These are phyloP conservation scores for Mythimna impura DNA, from an alignment of 2,888 invertebrate genomes.

Conservation along the genomic window DNA sequence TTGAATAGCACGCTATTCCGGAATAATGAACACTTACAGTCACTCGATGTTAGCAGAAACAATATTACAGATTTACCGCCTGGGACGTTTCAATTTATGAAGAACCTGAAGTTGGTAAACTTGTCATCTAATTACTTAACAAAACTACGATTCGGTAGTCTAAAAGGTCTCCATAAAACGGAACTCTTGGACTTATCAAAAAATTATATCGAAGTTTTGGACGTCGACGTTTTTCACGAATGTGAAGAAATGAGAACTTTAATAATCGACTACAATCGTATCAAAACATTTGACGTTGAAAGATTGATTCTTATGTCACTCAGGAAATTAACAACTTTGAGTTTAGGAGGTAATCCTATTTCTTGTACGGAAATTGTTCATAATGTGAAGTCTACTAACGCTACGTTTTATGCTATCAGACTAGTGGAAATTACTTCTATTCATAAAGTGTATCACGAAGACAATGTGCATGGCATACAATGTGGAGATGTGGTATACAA, in stretches of 20 bases:
- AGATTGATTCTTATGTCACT: constrained; percentile 74
- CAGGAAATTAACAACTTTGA: constrained; percentile 75
- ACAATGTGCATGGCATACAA: constrained; percentile 85
- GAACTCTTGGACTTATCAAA: constrained; percentile 81
- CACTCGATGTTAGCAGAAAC: constrained; percentile 80
- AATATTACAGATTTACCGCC: constrained; percentile 76
- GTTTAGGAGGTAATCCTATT: constrained; percentile 84
- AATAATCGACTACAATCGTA: constrained; percentile 82
- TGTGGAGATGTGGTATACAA: constrained; percentile 75
- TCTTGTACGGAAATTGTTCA: constrained; percentile 82
- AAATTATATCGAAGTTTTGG: constrained; percentile 77
- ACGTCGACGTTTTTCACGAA: constrained; percentile 83
- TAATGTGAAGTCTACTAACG: constrained; percentile 72
- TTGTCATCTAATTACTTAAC: constrained; percentile 78
- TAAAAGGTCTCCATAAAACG: constrained; percentile 80
- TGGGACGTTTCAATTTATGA: constrained; percentile 80
- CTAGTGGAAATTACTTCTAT: constrained; percentile 81
- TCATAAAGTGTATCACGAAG: constrained; percentile 84
- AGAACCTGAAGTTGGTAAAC: constrained; percentile 79
- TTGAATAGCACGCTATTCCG: constrained; percentile 75
- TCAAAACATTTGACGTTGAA: constrained; percentile 80
- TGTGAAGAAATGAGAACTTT: constrained; percentile 78
- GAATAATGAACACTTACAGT: constrained; percentile 75
- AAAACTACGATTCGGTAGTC: constrained; percentile 79
- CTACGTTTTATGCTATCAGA: constrained; percentile 62